Evolutionary conservation across 1,140 invertebrate genomes (phyloP).

Genomic region (Lethocerus indicus): DNA sequence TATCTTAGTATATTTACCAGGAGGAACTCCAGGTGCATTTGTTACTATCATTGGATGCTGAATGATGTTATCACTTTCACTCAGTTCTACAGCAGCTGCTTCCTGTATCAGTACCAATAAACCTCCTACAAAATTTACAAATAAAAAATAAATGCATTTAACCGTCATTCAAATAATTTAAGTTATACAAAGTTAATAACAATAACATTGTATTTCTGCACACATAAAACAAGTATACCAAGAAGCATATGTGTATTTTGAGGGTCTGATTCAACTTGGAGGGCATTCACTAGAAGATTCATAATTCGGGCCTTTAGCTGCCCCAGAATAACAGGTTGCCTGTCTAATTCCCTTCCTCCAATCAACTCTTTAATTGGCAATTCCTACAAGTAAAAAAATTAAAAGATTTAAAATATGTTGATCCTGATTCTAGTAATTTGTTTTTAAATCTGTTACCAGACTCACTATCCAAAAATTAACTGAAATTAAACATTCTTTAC

Average conservation of each 20-base stretch:
- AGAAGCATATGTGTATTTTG: constrained; percentile 81
- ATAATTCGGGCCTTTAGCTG: constrained; percentile 66
- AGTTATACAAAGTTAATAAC: background rate
- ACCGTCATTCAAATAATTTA: background rate
- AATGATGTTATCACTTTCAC: constrained; percentile 13
- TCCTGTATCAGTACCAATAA: constrained; percentile 65
- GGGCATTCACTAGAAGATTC: constrained; percentile 68
- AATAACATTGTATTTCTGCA: no score
- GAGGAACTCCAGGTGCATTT: no score
- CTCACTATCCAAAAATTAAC: no score
- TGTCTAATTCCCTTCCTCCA: constrained; percentile 16
- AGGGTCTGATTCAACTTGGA: constrained; percentile 72
- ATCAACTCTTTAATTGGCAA: constrained; percentile 55
- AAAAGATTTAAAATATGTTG: background rate
- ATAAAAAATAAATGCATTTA: background rate
- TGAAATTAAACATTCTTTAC: no score
- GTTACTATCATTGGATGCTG: background rate
- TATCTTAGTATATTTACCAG: no score
- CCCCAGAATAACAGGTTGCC: constrained; percentile 42
- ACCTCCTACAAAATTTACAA: constrained; percentile 29
- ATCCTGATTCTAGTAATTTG: background rate
- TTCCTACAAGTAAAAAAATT: constrained; percentile 29
- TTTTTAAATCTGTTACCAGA: no score
- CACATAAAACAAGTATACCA: no score
- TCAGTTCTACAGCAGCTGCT: constrained; percentile 56